Conservation (phyloP, 2,797 vertebrate genomes). For the Dendrocincla tyrannina region DNA sequence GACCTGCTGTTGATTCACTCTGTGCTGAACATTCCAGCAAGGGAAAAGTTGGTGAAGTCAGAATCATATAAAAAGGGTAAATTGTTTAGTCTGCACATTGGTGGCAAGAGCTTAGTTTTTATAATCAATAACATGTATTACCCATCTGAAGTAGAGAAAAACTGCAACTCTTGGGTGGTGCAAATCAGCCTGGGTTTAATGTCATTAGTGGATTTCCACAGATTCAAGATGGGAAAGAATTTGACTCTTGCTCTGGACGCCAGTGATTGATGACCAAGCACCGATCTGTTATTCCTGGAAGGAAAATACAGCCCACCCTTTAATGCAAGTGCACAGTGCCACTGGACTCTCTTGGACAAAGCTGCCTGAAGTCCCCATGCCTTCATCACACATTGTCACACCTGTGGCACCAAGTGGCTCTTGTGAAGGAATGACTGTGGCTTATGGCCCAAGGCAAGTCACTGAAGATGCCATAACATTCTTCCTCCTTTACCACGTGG, state of each 20-base stretch:
- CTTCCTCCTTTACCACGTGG: not conserved
- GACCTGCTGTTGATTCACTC: not conserved
- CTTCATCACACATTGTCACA: not conserved
- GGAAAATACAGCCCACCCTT: not conserved
- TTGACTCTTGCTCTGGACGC: not conserved
- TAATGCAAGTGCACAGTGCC: not conserved
- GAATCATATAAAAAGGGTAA: not conserved
- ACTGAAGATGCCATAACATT: not conserved
- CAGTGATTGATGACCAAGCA: not conserved
- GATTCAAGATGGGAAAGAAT: not conserved
- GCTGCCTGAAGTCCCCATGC: not conserved
- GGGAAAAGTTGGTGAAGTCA: not conserved
- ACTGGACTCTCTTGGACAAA: not conserved
- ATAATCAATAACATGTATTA: not conserved
- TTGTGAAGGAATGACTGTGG: not conserved
- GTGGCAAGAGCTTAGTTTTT: not conserved
- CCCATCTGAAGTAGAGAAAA: not conserved
- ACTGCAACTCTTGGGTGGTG: not conserved
- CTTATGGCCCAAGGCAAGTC: not conserved
- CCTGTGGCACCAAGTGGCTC: not conserved
- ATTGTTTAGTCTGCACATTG: too few species aligned
- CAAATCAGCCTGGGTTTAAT: not conserved
- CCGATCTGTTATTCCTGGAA: not conserved
- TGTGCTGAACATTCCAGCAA: not conserved
- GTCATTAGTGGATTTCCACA: not conserved